Percentiles rank a stretch among this genome's conserved stretches.
These are phyloP conservation scores for Fregata magnificens DNA, from an alignment of 2,113 vertebrate species.

Conservation along the genomic window DNA sequence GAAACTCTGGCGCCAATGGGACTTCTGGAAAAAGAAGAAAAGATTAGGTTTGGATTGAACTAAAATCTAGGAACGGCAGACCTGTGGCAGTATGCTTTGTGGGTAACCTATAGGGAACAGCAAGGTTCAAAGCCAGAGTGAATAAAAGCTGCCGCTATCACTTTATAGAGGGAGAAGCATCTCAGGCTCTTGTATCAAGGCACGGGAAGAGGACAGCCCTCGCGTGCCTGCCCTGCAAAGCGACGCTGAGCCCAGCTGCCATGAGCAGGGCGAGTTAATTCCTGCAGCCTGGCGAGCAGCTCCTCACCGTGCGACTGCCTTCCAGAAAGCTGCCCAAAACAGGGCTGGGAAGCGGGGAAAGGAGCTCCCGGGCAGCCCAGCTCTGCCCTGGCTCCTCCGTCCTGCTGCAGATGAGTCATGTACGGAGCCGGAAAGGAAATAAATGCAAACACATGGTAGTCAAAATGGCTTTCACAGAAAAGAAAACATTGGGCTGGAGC, in stretches of 20 bases:
- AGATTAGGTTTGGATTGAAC: neutral
- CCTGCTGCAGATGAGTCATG: conserved; percentile 11
- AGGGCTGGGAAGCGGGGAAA: neutral
- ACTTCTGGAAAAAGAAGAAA: conserved; percentile 37
- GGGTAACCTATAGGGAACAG: neutral
- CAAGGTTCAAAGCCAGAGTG: neutral
- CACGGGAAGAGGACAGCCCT: neutral
- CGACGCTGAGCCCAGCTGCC: neutral
- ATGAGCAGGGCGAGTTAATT: neutral
- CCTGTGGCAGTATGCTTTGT: neutral
- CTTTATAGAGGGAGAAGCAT: neutral
- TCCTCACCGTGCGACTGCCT: neutral
- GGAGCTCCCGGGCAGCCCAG: neutral
- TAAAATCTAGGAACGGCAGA: neutral
- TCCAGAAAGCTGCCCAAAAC: neutral
- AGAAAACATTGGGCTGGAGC: conserved; percentile 19
- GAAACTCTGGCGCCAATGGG: neutral
- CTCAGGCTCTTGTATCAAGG: neutral
- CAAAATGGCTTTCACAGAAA: conserved; percentile 43
- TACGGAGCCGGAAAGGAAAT: conserved; percentile 15
- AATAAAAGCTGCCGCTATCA: neutral
- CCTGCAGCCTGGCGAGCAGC: neutral
- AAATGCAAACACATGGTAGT: conserved; percentile 56
- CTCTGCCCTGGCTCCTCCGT: neutral
- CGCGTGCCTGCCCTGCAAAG: fast-evolving